phyloP scores from a whole-genome alignment of 2,888 invertebrate genomes.

The Xestia sexstrigata region DNA sequence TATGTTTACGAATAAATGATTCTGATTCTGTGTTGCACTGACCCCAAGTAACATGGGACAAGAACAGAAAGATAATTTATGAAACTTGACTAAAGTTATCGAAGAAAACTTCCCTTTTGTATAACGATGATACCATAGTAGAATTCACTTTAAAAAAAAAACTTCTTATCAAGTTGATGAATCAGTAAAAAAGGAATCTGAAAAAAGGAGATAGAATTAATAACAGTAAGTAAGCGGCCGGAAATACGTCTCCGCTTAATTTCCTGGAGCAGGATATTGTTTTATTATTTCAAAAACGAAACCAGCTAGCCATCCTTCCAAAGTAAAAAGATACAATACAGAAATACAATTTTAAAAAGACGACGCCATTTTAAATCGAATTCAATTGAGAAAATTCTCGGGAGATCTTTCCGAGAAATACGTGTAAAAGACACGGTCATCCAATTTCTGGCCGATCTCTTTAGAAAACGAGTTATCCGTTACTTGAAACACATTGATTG shows the following conservation, averaged over 20 bases:
- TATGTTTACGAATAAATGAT: no score
- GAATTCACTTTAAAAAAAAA: not conserved
- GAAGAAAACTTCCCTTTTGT: not conserved
- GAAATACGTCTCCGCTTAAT: constrained; percentile 54
- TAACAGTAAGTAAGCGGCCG: constrained; percentile 38
- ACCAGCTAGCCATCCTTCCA: constrained; percentile 26
- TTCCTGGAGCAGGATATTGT: constrained; percentile 60
- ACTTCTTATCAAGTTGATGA: not conserved
- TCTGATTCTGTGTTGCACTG: no score
- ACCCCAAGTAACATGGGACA: no score
- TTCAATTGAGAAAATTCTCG: constrained; percentile 55
- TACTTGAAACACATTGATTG: constrained; percentile 57
- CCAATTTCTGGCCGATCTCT: constrained; percentile 57
- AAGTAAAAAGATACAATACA: constrained; percentile 31
- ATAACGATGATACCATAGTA: not conserved
- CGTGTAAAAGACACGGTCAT: constrained; percentile 46
- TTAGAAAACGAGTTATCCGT: constrained; percentile 57
- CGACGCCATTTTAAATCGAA: constrained; percentile 51
- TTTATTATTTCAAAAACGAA: constrained; percentile 54
- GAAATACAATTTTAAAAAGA: constrained; percentile 45
- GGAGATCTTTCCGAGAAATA: constrained; percentile 46
- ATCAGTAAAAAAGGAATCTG: not conserved
- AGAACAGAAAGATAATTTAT: no score
- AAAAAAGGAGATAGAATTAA: constrained; percentile 46
- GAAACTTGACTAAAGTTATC: not conserved